Conservation (phyloP, 2,797 vertebrate genomes). For the Poecilia picta region DNA sequence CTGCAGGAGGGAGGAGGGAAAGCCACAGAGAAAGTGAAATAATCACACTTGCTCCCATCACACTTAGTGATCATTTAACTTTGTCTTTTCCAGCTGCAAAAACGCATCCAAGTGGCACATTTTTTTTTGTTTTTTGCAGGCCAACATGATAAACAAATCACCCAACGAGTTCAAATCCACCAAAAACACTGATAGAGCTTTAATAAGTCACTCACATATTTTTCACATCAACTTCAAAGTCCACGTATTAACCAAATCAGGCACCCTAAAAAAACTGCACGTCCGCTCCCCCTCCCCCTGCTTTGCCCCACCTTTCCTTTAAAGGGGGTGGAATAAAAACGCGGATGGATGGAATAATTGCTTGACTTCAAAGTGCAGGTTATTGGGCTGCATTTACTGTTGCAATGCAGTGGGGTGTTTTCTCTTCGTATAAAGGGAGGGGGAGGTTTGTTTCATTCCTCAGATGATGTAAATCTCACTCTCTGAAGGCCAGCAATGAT, state of each 20-base stretch:
- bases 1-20: slow-evolving; percentile 53
- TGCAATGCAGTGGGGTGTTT: slow-evolving; percentile 59
- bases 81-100: slow-evolving; percentile 18
- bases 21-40: slow-evolving; percentile 49
- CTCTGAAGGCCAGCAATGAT: slow-evolving; percentile 35
- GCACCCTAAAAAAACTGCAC: slow-evolving; percentile 28
- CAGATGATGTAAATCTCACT: slow-evolving; percentile 58
- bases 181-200: slow-evolving; percentile 35
- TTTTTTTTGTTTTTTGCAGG: not conserved
- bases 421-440: slow-evolving; percentile 51
- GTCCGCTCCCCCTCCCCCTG: not conserved
- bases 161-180: slow-evolving; percentile 27
- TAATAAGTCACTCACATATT: slow-evolving; percentile 58
- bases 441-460: slow-evolving; percentile 43
- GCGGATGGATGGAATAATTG: slow-evolving; percentile 72
- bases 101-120: not conserved
- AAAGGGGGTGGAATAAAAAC: slow-evolving; percentile 65
- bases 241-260: slow-evolving; percentile 56
- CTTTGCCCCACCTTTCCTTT: slow-evolving; percentile 37
- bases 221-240: slow-evolving; percentile 74
- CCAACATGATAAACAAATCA: slow-evolving; percentile 23
- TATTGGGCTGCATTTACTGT: slow-evolving; percentile 69
- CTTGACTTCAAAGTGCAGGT: slow-evolving; percentile 75
- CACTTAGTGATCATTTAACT: slow-evolving; percentile 25
- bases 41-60: slow-evolving; percentile 48